A percentile compares a stretch with the other conserved stretches of the same genome.
Evolutionary conservation across 1,140 invertebrate species (phyloP).

Genomic region (Anadara kagoshimensis): DNA sequence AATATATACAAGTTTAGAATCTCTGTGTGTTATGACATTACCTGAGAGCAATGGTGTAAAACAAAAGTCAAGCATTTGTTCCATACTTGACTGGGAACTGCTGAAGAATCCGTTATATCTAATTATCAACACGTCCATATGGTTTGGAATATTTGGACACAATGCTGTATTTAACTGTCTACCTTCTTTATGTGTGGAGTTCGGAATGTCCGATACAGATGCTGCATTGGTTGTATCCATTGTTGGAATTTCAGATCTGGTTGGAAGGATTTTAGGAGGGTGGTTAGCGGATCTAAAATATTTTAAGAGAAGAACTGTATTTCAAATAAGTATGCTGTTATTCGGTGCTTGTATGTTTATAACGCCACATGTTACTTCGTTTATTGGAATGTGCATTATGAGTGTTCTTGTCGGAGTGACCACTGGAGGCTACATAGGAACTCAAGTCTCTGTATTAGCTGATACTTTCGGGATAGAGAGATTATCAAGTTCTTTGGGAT

Average conservation of each 20-base stretch:
- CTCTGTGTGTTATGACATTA: neutral
- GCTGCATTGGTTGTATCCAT: constrained; percentile 51
- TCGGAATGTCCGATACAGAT: constrained; percentile 21
- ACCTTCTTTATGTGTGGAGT: constrained; percentile 40
- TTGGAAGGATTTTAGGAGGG: constrained; percentile 51
- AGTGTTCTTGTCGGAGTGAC: neutral
- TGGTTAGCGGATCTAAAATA: constrained; percentile 42
- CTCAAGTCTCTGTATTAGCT: neutral
- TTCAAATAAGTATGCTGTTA: neutral
- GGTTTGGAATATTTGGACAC: constrained; percentile 42
- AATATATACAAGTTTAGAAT: neutral
- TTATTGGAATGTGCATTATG: neutral
- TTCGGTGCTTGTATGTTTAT: neutral
- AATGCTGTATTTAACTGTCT: constrained; percentile 49
- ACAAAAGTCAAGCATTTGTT: neutral
- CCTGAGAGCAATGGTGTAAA: neutral
- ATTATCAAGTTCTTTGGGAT: constrained; percentile 15
- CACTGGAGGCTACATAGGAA: constrained; percentile 9
- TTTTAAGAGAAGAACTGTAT: neutral
- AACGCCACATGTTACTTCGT: neutral
- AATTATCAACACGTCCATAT: constrained; percentile 32
- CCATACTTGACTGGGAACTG: constrained; percentile 41
- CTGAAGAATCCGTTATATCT: constrained; percentile 48
- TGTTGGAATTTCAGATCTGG: constrained; percentile 49
- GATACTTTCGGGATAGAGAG: constrained; percentile 15